These are phyloP conservation scores for Spheniscus humboldti DNA, from an alignment of 2,797 vertebrate genomes.

Conservation along the genomic window DNA sequence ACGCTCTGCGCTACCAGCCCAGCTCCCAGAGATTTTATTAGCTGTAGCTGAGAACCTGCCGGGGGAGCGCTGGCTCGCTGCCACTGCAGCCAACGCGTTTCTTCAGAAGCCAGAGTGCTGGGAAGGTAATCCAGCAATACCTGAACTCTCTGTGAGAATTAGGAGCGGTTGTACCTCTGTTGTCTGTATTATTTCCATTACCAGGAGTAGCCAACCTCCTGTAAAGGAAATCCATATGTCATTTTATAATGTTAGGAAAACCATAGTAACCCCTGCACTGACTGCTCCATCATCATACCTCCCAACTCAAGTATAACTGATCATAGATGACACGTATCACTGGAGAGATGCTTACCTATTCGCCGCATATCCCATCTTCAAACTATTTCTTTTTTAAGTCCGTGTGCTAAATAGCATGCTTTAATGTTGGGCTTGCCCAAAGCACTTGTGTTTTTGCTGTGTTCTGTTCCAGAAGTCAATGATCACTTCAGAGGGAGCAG, in stretches of 20 bases:
- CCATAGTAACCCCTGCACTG: neutral
- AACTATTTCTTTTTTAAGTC: neutral
- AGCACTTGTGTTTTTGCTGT: neutral
- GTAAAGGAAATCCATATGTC: neutral
- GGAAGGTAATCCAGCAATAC: neutral
- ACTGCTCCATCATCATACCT: neutral
- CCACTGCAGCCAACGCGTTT: neutral
- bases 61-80: neutral
- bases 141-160: neutral
- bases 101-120: neutral
- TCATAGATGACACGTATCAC: fast-evolving
- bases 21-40: neutral
- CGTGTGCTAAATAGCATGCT: neutral
- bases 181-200: neutral
- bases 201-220: neutral
- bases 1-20: neutral
- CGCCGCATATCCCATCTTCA: neutral
- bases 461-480: neutral
- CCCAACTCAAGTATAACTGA: fast-evolving
- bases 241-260: neutral
- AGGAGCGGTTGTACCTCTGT: neutral
- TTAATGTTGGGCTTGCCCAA: neutral
- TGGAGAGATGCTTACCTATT: neutral
- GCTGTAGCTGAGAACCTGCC: neutral
- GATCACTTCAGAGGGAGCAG: neutral